Evolutionary conservation across 2,888 invertebrate genomes (phyloP), one percentile per base, ranked within the genome.

Genomic region (Cheilosia scutellata): DNA sequence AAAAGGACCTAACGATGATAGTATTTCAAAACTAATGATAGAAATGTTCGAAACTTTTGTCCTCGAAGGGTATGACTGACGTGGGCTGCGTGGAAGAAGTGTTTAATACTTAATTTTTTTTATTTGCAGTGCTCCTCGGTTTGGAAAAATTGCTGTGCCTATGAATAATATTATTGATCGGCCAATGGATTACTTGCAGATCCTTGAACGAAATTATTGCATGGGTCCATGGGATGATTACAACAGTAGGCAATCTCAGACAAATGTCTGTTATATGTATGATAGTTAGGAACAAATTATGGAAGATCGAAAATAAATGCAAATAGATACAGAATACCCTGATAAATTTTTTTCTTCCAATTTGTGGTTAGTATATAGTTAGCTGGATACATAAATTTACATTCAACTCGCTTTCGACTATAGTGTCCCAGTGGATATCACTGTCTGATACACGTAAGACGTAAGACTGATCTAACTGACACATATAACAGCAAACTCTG

Each of bases 1-100:
- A 3, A 53, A 9, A 1, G 60, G 68, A 11, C 3, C 27, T 0
- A 70, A 80, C 42, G 79, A 84, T 55, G 25, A 53, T 2, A 55
- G 31, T 13, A 80, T 87, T 40, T 25, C 72, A 7, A 47, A n/a
- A 25, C 63, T 51, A 9, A 25, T 87, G 7, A 7, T 87, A 2
- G 25, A 77, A 11, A 87, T 87, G 83, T 60, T 77, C 16, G 68
- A 77, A 7, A 25, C 79, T 0, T 80, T 87, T 71, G 49, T 29
- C 0, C 3, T 55, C 2, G 29, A 51, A 0, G 77, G 74, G 87
- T 87, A 13, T 42, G 68, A 44, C n/a, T 4, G 13, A 4, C 13
- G 4, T 27, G 16, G 13, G 6, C 1, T 58, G n/a, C n/a, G 3
- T 29, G 29, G 16, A 5, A 5, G n/a, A 5, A 53, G 20, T n/a